phyloP scores from a whole-genome alignment of 2,797 vertebrate species.

The Coccyzus lansbergi region DNA sequence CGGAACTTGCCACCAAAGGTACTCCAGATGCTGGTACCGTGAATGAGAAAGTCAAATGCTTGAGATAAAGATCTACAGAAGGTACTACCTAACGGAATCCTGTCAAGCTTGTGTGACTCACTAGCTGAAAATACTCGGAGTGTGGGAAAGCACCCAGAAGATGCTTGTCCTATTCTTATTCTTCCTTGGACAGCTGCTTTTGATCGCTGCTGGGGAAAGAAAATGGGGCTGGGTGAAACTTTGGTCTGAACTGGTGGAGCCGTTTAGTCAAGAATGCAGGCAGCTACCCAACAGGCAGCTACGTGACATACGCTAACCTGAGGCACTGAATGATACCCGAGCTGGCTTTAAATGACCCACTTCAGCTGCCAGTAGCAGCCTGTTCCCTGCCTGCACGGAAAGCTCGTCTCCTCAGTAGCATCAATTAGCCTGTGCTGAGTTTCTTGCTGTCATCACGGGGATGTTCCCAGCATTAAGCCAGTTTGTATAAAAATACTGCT shows the following conservation, averaged over 20 bases:
- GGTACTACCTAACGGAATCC: neutral
- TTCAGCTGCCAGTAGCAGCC: neutral
- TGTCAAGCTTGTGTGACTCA: neutral
- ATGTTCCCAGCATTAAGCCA: neutral
- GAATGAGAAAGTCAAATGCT: neutral
- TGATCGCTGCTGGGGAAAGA: neutral
- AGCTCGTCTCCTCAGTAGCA: neutral
- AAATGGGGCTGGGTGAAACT: neutral
- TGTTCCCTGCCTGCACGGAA: neutral
- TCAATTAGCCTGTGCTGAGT: neutral
- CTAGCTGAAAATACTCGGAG: neutral
- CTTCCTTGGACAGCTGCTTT: constrained; percentile 27
- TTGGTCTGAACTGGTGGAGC: neutral
- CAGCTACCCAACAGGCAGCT: neutral
- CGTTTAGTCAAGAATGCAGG: neutral
- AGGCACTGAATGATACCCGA: neutral
- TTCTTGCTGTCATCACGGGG: constrained; percentile 22
- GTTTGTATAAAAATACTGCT: neutral
- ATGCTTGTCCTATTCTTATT: neutral
- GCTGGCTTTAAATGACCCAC: neutral
- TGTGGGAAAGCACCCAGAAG: neutral
- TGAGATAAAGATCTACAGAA: neutral
- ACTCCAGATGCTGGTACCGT: neutral
- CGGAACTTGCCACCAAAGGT: neutral
- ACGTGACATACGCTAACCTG: neutral